Percentiles rank a stretch among this genome's conserved stretches.
phyloP scores from a whole-genome alignment of 2,113 vertebrate genomes.

The Synodontis membranacea region DNA sequence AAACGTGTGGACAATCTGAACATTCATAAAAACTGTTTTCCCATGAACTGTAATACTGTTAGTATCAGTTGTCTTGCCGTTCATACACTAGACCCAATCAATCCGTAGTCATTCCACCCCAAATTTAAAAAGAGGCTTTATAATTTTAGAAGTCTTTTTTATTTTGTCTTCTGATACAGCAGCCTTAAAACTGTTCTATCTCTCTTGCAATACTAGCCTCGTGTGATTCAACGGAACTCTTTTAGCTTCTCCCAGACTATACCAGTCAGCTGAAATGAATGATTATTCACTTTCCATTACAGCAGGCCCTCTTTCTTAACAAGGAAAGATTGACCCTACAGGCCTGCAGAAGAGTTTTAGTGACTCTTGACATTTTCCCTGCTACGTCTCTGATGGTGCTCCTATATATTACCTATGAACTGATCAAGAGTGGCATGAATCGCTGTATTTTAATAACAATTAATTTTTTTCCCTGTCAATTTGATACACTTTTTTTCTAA shows the following conservation, averaged over 20 bases:
- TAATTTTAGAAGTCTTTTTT: background rate
- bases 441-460: slow-evolving; percentile 1
- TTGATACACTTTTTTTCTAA: background rate
- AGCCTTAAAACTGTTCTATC: background rate
- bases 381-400: background rate
- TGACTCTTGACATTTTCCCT: slow-evolving; percentile 24
- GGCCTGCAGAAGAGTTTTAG: background rate
- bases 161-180: background rate
- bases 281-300: background rate
- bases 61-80: background rate
- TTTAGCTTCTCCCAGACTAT: background rate
- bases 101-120: background rate
- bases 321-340: slow-evolving; percentile 1
- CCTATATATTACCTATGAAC: background rate
- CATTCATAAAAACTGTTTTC: background rate
- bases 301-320: slow-evolving; percentile 15
- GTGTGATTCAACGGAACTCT: background rate
- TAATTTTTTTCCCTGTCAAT: background rate
- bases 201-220: background rate
- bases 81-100: background rate
- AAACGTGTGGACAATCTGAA: background rate
- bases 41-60: no score
- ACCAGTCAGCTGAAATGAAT: background rate
- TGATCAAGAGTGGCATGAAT: background rate
- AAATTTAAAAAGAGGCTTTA: background rate